These are phyloP conservation scores for Danio choprae DNA, from an alignment of 2,797 vertebrate genomes.

Conservation along the genomic window DNA sequence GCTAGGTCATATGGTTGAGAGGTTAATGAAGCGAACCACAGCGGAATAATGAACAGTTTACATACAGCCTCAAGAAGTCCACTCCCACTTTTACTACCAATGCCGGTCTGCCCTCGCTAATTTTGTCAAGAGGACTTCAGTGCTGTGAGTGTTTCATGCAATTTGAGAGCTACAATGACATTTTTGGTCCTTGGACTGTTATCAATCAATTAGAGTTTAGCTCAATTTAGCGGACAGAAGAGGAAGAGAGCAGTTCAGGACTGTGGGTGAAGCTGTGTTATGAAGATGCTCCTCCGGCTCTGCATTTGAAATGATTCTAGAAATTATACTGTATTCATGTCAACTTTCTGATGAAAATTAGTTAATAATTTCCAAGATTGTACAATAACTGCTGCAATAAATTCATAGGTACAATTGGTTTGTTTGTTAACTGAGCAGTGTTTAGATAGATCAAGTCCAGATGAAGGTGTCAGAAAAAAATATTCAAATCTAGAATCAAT, in stretches of 20 bases:
- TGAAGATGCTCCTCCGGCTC: not conserved
- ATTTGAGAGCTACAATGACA: slow-evolving; percentile 67
- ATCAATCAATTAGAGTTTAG: slow-evolving; percentile 25
- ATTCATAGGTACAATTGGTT: too few species aligned
- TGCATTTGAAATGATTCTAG: not conserved
- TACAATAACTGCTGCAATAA: too few species aligned
- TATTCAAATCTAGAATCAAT: too few species aligned
- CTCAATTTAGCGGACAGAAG: not conserved
- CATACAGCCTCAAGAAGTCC: slow-evolving; percentile 86
- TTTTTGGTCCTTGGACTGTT: slow-evolving; percentile 27
- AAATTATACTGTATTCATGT: not conserved
- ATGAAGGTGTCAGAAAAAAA: too few species aligned
- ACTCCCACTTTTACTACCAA: slow-evolving; percentile 84
- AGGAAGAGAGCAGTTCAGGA: not conserved
- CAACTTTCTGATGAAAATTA: too few species aligned
- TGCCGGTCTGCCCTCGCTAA: slow-evolving; percentile 76
- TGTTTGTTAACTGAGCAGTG: too few species aligned
- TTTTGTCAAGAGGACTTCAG: slow-evolving; percentile 76
- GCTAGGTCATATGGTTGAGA: slow-evolving; percentile 86
- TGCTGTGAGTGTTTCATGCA: slow-evolving; percentile 58
- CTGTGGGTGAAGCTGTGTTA: not conserved
- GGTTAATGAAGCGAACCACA: slow-evolving; percentile 88
- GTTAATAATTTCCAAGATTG: too few species aligned
- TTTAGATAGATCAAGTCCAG: too few species aligned
- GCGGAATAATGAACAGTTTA: slow-evolving; percentile 89